Conservation (phyloP, 2,888 invertebrate genomes). For the Steinernema hermaphroditum region DNA sequence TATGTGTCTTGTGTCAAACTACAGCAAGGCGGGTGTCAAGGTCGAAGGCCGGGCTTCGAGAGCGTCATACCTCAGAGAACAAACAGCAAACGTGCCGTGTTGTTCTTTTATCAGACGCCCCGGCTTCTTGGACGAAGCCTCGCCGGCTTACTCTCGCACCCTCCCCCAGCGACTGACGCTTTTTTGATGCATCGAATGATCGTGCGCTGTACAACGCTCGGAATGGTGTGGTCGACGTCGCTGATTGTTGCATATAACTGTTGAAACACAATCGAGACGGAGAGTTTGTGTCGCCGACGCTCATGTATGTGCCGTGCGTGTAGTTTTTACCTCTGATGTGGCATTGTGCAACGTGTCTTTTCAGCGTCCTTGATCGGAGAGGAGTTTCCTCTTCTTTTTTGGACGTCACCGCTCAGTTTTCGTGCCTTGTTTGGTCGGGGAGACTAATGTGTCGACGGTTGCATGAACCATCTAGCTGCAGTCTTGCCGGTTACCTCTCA, state of each 20-base stretch:
- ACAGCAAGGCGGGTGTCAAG: too few species aligned
- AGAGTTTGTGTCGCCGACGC: constrained; percentile 10
- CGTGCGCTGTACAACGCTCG: constrained; percentile 6
- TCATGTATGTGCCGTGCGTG: not conserved
- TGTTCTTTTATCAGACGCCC: not conserved
- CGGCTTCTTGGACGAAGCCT: constrained; percentile 8
- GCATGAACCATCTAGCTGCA: too few species aligned
- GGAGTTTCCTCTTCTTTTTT: constrained; percentile 14
- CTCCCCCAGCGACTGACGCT: not conserved
- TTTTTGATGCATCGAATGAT: not conserved
- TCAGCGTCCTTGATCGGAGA: constrained; percentile 4
- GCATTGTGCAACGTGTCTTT: constrained; percentile 25
- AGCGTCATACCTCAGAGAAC: constrained; percentile 4
- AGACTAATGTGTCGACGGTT: not conserved
- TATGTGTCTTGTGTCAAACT: too few species aligned
- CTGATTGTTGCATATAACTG: constrained; percentile 22
- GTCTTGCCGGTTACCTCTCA: too few species aligned
- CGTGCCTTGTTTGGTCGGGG: not conserved
- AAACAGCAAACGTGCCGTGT: not conserved
- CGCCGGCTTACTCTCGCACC: not conserved
- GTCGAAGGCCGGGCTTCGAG: not conserved
- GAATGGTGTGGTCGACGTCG: constrained; percentile 4
- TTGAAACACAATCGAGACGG: constrained; percentile 9
- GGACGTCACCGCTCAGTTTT: not conserved
- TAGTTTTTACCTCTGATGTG: constrained; percentile 22